Evolutionary conservation across 1,140 invertebrate genomes (phyloP).

Genomic region (Cydia fagiglandana): DNA sequence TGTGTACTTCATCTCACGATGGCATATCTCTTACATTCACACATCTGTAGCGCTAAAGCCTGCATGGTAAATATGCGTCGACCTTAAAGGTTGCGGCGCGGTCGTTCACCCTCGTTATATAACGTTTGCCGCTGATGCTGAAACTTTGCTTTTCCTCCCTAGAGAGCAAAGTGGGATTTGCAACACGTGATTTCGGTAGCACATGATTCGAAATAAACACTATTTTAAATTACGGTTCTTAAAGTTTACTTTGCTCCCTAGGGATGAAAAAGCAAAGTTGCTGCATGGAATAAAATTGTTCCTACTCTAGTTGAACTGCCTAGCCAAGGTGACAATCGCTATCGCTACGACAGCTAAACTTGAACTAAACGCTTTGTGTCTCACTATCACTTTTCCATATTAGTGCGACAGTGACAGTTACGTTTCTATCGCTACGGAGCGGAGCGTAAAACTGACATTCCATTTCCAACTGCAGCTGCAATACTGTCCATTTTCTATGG

Average conservation of each 20-base stretch:
- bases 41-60: constrained; percentile 32
- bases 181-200: neutral
- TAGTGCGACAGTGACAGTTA: no score
- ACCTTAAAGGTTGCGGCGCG: constrained; percentile 61
- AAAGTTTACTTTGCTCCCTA: neutral
- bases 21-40: neutral
- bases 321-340: no score
- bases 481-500: no score
- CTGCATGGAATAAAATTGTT: constrained; percentile 25
- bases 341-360: no score
- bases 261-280: constrained; percentile 35
- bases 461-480: no score
- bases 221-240: constrained; percentile 7
- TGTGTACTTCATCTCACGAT: no score
- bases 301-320: no score
- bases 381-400: no score
- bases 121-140: constrained; percentile 39
- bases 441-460: no score
- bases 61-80: constrained; percentile 47
- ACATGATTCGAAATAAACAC: neutral
- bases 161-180: neutral
- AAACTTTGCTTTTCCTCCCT: constrained; percentile 37
- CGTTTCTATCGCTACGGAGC: no score
- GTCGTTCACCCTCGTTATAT: constrained; percentile 56
- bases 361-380: no score